A percentile compares a stretch with the other conserved stretches of the same genome.
These are phyloP conservation scores for Siphamia tubifer DNA, from an alignment of 2,113 vertebrate species.

Conservation along the genomic window DNA sequence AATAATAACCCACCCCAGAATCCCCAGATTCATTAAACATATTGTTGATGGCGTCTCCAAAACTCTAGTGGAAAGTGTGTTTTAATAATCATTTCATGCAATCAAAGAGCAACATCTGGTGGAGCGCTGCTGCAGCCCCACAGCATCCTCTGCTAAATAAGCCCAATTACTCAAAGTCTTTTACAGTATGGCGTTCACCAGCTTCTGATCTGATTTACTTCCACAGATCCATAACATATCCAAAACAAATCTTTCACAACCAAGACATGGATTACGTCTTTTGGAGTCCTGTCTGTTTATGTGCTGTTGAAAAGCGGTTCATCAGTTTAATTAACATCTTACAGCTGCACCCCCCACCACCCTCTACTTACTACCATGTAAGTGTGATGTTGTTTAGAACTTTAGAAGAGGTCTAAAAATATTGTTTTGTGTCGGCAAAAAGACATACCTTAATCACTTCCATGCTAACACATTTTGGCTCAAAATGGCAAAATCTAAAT, in stretches of 20 bases:
- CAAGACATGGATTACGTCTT: neutral
- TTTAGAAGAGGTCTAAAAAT: no score
- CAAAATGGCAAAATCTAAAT: no score
- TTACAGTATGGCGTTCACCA: neutral
- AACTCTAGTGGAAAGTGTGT: conserved; percentile 41
- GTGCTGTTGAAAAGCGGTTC: neutral
- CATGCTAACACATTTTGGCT: no score
- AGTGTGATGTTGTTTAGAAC: no score
- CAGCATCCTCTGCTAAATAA: conserved; percentile 28
- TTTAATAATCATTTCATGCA: conserved; percentile 44
- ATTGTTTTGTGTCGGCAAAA: no score
- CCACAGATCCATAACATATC: conserved; percentile 20
- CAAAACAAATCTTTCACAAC: neutral
- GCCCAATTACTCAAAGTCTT: conserved; percentile 21
- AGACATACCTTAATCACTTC: no score
- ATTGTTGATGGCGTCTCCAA: conserved; percentile 30
- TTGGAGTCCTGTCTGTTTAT: neutral
- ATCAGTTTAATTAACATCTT: conserved; percentile 10
- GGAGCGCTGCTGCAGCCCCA: conserved; percentile 21
- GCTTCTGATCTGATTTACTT: conserved; percentile 36
- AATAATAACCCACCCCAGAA: conserved; percentile 25
- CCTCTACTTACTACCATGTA: no score
- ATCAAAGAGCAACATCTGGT: conserved; percentile 53
- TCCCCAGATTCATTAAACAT: conserved; percentile 18
- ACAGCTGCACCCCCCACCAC: neutral